Conservation (phyloP, 2,113 vertebrate species). For the Glaucomys volans region DNA sequence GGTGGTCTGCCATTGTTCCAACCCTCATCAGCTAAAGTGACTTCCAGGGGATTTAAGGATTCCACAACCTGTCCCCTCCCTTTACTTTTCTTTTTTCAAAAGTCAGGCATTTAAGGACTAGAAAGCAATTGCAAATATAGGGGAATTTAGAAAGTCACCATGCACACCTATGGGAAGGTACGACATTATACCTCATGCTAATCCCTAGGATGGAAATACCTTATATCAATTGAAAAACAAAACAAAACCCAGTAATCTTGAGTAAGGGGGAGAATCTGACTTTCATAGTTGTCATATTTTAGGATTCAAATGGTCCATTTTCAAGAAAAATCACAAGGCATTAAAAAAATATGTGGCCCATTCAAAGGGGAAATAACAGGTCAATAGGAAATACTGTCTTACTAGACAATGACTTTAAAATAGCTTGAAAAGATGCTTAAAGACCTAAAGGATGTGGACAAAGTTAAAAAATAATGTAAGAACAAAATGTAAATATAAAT, state of each 20-base stretch:
- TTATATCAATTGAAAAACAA: neutral
- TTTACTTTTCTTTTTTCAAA: neutral
- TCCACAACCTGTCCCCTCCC: neutral
- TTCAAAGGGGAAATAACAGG: neutral
- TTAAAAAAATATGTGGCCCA: neutral
- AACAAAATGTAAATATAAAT: neutral
- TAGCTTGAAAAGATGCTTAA: neutral
- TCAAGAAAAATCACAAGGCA: neutral
- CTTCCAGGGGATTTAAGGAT: neutral
- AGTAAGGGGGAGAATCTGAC: neutral
- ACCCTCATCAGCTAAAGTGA: neutral
- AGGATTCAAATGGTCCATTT: neutral
- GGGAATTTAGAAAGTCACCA: neutral
- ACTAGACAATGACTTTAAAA: neutral
- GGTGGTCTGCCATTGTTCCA: neutral
- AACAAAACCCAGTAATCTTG: neutral
- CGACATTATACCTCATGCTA: no score
- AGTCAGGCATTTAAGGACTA: neutral
- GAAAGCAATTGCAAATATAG: neutral
- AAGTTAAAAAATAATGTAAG: neutral
- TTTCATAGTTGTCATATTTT: neutral
- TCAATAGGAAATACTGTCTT: neutral
- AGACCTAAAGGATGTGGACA: neutral
- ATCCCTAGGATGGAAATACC: neutral
- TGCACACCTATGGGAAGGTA: neutral